phyloP scores from a whole-genome alignment of 2,113 vertebrate genomes.

The Epinephelus lanceolatus region DNA sequence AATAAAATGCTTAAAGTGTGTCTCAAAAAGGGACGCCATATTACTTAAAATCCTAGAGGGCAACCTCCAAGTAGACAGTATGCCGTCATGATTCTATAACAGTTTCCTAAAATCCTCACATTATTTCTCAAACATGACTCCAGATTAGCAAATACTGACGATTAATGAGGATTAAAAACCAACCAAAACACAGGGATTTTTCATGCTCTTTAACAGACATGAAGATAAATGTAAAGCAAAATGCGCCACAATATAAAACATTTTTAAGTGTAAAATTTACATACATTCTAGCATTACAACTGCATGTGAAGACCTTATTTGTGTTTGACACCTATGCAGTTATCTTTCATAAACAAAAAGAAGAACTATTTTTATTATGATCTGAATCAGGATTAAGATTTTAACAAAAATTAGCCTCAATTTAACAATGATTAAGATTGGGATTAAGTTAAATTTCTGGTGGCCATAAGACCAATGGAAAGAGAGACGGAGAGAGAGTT shows the following conservation, averaged over 20 bases:
- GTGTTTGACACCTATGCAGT: background rate
- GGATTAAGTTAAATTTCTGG: background rate
- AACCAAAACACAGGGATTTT: background rate
- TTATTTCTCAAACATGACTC: background rate
- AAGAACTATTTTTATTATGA: background rate
- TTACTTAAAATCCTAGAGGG: constrained; percentile 24
- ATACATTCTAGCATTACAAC: constrained; percentile 28
- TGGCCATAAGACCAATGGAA: background rate
- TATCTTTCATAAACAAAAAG: background rate
- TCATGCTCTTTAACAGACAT: constrained; percentile 44
- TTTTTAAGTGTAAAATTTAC: constrained; percentile 52
- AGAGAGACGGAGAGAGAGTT: background rate
- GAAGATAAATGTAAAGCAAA: constrained; percentile 28
- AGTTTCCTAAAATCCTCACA: constrained; percentile 18
- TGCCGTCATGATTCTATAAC: constrained; percentile 1
- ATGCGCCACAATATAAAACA: constrained; percentile 32
- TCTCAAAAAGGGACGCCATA: background rate
- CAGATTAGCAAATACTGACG: background rate
- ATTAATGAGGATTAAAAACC: background rate
- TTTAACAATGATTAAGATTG: background rate
- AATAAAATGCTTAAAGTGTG: background rate
- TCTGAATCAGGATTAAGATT: background rate
- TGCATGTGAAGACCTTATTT: constrained; percentile 10
- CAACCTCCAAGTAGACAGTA: background rate
- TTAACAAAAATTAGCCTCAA: background rate